Conservation (phyloP, 2,888 invertebrate genomes). For the Metopia argyrocephala region DNA sequence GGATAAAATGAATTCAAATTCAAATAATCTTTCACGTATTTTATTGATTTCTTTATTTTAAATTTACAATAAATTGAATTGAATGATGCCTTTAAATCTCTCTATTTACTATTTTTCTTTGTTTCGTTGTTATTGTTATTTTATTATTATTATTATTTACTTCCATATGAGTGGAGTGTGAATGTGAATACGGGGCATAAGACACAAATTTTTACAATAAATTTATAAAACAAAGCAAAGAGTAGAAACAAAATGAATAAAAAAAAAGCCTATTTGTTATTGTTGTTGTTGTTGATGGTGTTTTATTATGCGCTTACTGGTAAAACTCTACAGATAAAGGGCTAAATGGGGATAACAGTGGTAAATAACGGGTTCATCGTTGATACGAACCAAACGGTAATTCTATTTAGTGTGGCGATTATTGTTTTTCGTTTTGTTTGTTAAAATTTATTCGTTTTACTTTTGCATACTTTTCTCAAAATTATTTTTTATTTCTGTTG, state of each 20-base stretch:
- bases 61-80: constrained; percentile 56
- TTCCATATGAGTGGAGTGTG: neutral
- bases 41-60: constrained; percentile 62
- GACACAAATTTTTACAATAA: constrained; percentile 45
- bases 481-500: too few species aligned
- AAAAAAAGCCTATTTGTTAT: constrained; percentile 4
- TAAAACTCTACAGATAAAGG: constrained; percentile 4
- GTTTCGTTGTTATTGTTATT: neutral
- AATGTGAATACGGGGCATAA: too few species aligned
- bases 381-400: neutral
- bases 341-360: constrained; percentile 34
- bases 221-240: neutral
- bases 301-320: constrained; percentile 10
- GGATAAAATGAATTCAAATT: constrained; percentile 34
- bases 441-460: too few species aligned
- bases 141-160: neutral
- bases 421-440: too few species aligned
- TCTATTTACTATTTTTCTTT: constrained; percentile 30
- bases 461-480: too few species aligned
- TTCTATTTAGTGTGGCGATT: neutral
- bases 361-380: constrained; percentile 33
- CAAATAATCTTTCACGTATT: constrained; percentile 63
- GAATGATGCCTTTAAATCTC: constrained; percentile 47
- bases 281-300: too few species aligned
- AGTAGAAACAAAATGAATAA: neutral